Evolutionary conservation across 2,113 vertebrate species (phyloP).

Genomic region (Gavia stellata): DNA sequence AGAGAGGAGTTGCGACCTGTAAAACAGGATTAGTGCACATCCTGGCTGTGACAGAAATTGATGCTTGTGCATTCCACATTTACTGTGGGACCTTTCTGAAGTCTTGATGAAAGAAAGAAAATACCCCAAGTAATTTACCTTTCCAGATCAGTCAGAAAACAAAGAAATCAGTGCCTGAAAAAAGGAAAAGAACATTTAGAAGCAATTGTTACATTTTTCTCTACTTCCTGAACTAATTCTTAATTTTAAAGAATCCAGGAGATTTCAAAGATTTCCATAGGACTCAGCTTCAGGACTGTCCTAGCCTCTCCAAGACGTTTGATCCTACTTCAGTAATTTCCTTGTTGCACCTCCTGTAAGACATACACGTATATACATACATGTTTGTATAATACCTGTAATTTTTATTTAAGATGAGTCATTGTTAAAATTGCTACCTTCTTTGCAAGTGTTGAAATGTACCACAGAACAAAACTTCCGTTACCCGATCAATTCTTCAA

Average conservation of each 20-base stretch:
- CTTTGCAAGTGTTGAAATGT: background rate
- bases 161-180: background rate
- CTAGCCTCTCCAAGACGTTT: background rate
- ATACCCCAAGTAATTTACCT: background rate
- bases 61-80: background rate
- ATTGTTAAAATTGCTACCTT: background rate
- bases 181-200: background rate
- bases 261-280: background rate
- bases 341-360: background rate
- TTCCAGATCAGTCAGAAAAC: background rate
- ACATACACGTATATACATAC: background rate
- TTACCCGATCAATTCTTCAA: background rate
- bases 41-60: background rate
- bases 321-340: background rate
- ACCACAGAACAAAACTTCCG: background rate
- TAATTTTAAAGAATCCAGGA: background rate
- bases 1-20: background rate
- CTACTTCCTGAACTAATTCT: background rate
- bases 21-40: background rate
- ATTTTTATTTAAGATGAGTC: background rate
- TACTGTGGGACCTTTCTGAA: background rate
- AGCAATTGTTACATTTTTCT: background rate
- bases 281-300: background rate
- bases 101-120: background rate
- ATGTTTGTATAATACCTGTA: background rate